A percentile compares a stretch with the other conserved stretches of the same genome.
phyloP scores from a whole-genome alignment of 1,140 invertebrate species.

The Hyles euphorbiae region DNA sequence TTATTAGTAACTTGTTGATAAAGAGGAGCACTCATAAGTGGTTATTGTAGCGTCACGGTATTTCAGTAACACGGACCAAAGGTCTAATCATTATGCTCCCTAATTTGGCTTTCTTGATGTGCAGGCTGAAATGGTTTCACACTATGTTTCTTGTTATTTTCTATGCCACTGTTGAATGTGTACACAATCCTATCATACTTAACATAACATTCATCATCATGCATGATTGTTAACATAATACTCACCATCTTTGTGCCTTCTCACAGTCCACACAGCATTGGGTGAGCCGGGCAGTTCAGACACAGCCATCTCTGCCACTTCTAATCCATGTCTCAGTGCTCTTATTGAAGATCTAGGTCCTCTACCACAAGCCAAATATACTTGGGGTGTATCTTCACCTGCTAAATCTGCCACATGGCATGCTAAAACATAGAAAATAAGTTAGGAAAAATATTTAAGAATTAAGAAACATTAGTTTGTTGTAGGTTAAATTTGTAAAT shows the following conservation, averaged over 20 bases:
- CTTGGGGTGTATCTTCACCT: constrained; percentile 98
- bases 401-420: constrained; percentile 87
- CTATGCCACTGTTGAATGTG: no score
- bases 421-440: constrained; percentile 34
- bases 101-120: no score
- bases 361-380: constrained; percentile 96
- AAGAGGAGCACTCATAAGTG: constrained; percentile 70
- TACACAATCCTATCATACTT: no score
- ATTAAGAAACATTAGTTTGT: constrained; percentile 1
- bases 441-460: constrained; percentile 2
- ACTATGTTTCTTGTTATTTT: no score
- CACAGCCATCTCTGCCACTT: constrained; percentile 99
- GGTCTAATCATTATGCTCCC: constrained; percentile 66
- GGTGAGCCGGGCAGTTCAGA: constrained; percentile 99
- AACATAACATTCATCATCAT: no score
- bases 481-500: not conserved
- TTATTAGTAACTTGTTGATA: constrained; percentile 75
- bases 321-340: constrained; percentile 96
- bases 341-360: constrained; percentile 95
- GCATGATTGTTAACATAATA: constrained; percentile 22
- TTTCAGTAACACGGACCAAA: constrained; percentile 74
- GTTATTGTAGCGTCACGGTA: constrained; percentile 66
- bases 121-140: no score
- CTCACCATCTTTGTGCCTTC: constrained; percentile 95
- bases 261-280: constrained; percentile 99